A percentile compares a stretch with the other conserved stretches of the same genome.
These are phyloP conservation scores for Xenops minutus DNA, from an alignment of 2,797 vertebrate genomes.

Conservation along the genomic window DNA sequence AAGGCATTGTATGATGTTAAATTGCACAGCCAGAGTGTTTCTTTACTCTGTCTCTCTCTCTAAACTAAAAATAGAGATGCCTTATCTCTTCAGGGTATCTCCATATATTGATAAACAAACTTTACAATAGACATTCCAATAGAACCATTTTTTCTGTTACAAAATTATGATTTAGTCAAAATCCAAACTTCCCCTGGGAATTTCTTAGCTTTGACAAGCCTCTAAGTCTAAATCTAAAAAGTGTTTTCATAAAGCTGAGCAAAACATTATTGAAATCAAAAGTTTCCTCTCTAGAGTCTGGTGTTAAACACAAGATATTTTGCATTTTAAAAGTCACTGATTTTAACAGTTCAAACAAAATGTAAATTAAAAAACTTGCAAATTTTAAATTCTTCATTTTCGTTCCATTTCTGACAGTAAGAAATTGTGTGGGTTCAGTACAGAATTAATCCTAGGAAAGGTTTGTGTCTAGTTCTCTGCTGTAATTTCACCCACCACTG, in stretches of 20 bases:
- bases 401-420: neutral
- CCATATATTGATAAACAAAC: neutral
- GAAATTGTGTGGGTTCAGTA: neutral
- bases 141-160: neutral
- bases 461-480: neutral
- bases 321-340: neutral
- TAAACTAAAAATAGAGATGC: conserved; percentile 14
- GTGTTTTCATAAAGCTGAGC: neutral
- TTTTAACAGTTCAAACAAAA: neutral
- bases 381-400: neutral
- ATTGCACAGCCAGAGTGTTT: neutral
- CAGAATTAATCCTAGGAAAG: neutral
- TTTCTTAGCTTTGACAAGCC: neutral
- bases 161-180: neutral
- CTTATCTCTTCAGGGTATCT: neutral
- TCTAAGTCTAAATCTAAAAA: neutral
- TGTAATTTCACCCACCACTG: neutral
- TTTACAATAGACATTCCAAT: neutral
- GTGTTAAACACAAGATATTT: neutral
- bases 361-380: neutral
- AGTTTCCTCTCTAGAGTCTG: neutral
- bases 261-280: neutral
- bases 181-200: conserved; percentile 9
- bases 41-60: conserved; percentile 1
- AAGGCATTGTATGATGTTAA: neutral